Base-by-base conservation (phyloP, 2,888 invertebrate species). In the Peribatodes rhomboidaria region DNA sequence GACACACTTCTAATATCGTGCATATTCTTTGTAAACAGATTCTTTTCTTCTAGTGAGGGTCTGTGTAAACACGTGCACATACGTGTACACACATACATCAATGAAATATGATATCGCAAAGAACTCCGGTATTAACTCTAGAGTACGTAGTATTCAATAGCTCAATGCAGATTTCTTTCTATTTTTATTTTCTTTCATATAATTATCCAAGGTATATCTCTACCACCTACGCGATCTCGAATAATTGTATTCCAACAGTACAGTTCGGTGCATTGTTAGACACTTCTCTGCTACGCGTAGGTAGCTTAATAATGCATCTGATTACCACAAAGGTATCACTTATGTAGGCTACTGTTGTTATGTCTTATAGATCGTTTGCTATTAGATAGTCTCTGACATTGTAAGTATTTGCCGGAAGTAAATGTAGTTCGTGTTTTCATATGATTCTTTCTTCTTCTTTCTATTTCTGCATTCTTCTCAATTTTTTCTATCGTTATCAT, bases 181-280 rank as follows among this genome's bases (percentile, higher is more conserved):
- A 11, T 58, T 4, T n/a, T 16, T 49, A n/a, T 6, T 31, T 16
- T 49, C 39, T 31, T n/a, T n/a, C 22, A n/a, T 7, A 8, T 9
- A 27, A 11, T 39, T 39, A 20, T 31, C 9, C 1, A 13, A 8
- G 8, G 22, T n/a, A 16, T 20, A 59, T 39, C 44, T 54, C 20
- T 39, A 39, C 42, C 55, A n/a, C 65, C 65, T 35, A 65, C 64
- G 54, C 54, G 1, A 13, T 42, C 41, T 42, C 42, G 53, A 20
- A 39, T 16, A 58, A 52, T 49, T 61, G 46, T 57, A 22, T 54
- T 53, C 31, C 37, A 18, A 42, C 22, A 31, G 35, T 52, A 46
- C 54, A 31, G 61, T 58, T 44, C 54, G 50, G 46, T 31, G 61
- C 61, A 61, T 65, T 65, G 61, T 65, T 57, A 52, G 46, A 41